Conservation (phyloP, 2,797 vertebrate genomes). For the Enteromius paludinosus region DNA sequence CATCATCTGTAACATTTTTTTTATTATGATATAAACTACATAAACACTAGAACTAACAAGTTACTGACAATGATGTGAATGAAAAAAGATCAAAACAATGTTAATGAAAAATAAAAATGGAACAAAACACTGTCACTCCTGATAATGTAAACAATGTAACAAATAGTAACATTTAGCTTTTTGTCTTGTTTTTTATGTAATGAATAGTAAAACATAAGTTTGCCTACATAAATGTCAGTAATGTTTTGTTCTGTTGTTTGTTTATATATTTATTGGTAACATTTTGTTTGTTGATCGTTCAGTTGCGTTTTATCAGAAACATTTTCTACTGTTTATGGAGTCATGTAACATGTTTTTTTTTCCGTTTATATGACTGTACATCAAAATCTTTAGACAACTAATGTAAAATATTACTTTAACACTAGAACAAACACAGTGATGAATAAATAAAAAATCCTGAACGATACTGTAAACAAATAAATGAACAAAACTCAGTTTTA, state of each 20-base stretch:
- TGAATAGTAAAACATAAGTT: neutral
- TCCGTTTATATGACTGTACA: neutral
- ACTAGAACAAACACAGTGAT: neutral
- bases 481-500: neutral
- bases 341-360: neutral
- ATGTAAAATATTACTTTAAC: neutral
- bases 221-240: neutral
- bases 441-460: neutral
- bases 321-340: neutral
- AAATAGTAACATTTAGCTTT: too few species aligned
- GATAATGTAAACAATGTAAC: neutral
- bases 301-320: neutral
- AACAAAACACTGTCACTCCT: neutral
- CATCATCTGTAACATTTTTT: neutral
- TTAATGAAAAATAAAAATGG: too few species aligned
- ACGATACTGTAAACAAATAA: neutral
- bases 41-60: neutral
- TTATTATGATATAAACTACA: neutral
- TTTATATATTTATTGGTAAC: neutral
- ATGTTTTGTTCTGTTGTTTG: too few species aligned
- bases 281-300: neutral
- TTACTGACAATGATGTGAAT: neutral
- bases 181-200: neutral
- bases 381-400: neutral
- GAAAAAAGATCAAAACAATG: neutral